These are phyloP conservation scores for Andrena flavipes DNA, from an alignment of 2,888 invertebrate genomes.

Conservation along the genomic window DNA sequence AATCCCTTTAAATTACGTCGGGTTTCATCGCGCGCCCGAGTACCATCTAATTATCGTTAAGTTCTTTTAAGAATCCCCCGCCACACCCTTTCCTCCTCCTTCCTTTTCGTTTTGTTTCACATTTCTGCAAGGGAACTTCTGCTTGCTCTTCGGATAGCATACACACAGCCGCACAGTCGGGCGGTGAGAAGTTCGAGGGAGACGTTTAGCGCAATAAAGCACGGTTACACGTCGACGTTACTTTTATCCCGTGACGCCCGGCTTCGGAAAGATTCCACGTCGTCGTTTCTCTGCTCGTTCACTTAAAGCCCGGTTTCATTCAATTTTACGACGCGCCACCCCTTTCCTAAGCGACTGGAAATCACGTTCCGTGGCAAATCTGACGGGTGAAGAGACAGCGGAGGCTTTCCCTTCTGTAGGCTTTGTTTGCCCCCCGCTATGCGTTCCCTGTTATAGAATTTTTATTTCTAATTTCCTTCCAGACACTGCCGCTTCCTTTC, in stretches of 20 bases:
- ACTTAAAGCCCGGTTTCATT: slow-evolving; percentile 68
- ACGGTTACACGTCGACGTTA: slow-evolving; percentile 54
- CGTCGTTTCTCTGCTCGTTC: slow-evolving; percentile 52
- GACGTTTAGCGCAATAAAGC: slow-evolving; percentile 66
- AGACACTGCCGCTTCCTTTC: background rate
- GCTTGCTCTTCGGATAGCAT: background rate
- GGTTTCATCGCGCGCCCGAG: slow-evolving; percentile 26
- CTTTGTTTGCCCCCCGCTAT: background rate
- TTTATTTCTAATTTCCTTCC: background rate
- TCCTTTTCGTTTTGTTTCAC: background rate
- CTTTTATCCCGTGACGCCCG: slow-evolving; percentile 57
- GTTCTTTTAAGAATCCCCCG: slow-evolving; percentile 1
- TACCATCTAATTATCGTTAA: slow-evolving; percentile 37
- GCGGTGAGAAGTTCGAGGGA: slow-evolving; percentile 52
- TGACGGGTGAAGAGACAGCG: slow-evolving; percentile 46
- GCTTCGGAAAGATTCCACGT: slow-evolving; percentile 57
- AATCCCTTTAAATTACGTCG: slow-evolving; percentile 42
- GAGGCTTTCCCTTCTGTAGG: slow-evolving; percentile 12
- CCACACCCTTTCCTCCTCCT: background rate
- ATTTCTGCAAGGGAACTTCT: slow-evolving; percentile 9
- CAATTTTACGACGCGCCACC: slow-evolving; percentile 52
- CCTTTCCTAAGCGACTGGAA: slow-evolving; percentile 40
- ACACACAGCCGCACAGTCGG: slow-evolving; percentile 23
- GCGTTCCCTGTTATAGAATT: background rate
- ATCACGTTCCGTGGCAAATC: slow-evolving; percentile 48